Evolutionary conservation across 2,113 vertebrate species (phyloP), one percentile per base, ranked within the genome.

Genomic region (Podocnemis expansa): DNA sequence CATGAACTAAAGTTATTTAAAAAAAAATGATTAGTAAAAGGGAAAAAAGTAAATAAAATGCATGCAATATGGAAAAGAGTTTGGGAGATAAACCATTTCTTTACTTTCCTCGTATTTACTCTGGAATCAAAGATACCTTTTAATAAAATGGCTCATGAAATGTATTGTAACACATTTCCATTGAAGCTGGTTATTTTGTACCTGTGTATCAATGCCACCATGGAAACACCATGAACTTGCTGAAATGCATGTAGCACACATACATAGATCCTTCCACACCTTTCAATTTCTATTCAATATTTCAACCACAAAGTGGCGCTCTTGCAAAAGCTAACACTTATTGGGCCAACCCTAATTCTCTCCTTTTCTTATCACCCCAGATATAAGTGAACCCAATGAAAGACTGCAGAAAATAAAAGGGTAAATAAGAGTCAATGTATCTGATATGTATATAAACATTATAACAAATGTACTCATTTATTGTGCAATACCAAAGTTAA

Each of bases 221-320:
- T 1, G 41, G 82, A 55, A 88, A 49, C 7, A 87, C 22, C 3
- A 0, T n/a, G 78, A 3, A 89, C 17, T 75, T 55, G 22, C 5
- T 38, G 91, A 91, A 88, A 31, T 0, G 1, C 17, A 0, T 31
- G 27, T 51, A 58, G 2, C 79, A 27, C 4, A 2, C 31, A 31
- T n/a, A 78, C n/a, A 82, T 29, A 58, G 41, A 6, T 49, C 19
- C 1, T 73, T 58, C 43, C 56, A 11, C 47, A 73, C 29, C 11
- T 87, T 89, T 55, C 31, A 3, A 5, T 80, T 89, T 89, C 96
- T 94, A 29, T 98, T 97, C n/a, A 78, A 34, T 81, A 87, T 91
- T 98, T 97, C 94, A 92, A 80, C 98, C 98, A 98, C 98, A 95
- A 88, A 96, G 98, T 96, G 98, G 98, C 89, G 98, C 98, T 98